Base-by-base conservation (phyloP, 1,140 invertebrate species). In the Drosophila nebulosa region DNA sequence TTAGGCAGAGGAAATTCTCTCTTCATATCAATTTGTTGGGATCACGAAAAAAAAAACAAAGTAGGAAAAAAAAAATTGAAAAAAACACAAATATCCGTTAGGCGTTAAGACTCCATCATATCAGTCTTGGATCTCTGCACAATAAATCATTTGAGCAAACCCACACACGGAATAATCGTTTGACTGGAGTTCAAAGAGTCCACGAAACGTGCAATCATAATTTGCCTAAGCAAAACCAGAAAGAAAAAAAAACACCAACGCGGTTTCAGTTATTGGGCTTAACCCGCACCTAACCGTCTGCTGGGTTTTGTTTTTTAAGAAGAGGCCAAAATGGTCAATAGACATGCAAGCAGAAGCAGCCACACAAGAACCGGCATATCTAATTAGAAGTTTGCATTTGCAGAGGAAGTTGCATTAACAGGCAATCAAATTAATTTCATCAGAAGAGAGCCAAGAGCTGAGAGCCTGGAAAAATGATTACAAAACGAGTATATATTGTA, bases 331-430 rank as follows among this genome's bases (percentile, higher is more conserved):
- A 85, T 81, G 78, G 62, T 52, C 65, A 68, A 32, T 50, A 63
- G 73, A 70, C 80, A 85, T 85, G 80, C 81, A 86, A 85, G 42
- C 63, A 55, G 62, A 63, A 68, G 50, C 22, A 71, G 51, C 60
- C 6, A n/a, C 3, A 9, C 7, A 16, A 2, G 39, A 59, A 46
- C 39, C 39, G 39, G 39, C 39, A 46, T 46, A 39, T 10, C 64
- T 81, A 85, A 84, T 84, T 80, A 84, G 73, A 74, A 84, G 72
- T 42, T 69, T 69, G 81, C 80, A 75, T 55, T 66, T 64, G 71
- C 39, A 58, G 67, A 77, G 81, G 78, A 86, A 80, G 69, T 80
- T 80, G 80, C 81, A 85, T 76, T 76, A 76, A 59, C 65, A 75
- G 64, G 59, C 73, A 75, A 75, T 75, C 73, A 75, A 75, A 75